Percentiles rank a stretch among this genome's conserved stretches.
phyloP scores from a whole-genome alignment of 53 echinoderm and acorn worm genomes.

The Paelopatides confundens region DNA sequence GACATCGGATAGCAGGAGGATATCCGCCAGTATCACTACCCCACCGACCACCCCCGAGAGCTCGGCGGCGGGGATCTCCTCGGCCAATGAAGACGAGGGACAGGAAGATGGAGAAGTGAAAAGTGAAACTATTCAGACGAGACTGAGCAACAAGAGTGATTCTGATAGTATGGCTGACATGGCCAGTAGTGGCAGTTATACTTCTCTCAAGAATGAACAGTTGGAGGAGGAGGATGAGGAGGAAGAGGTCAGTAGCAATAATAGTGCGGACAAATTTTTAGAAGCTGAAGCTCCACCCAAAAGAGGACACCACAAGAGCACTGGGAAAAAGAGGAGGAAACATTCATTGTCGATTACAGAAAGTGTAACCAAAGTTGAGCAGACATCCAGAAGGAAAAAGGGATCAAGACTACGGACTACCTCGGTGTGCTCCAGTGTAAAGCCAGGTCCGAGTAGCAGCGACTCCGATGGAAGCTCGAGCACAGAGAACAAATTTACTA shows the following conservation, averaged over 20 bases:
- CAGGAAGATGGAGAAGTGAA: slow-evolving; percentile 50
- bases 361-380: background rate
- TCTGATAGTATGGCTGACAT: slow-evolving; percentile 86
- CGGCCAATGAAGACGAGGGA: slow-evolving; percentile 62
- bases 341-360: slow-evolving; percentile 4
- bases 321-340: slow-evolving; percentile 40
- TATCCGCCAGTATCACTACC: slow-evolving; percentile 64
- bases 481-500: slow-evolving; percentile 21
- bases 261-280: background rate
- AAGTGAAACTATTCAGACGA: slow-evolving; percentile 43
- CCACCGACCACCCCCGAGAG: slow-evolving; percentile 96
- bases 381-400: slow-evolving; percentile 8
- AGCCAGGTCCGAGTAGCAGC: slow-evolving; percentile 60
- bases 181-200: slow-evolving; percentile 61
- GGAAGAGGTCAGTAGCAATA: slow-evolving; percentile 20
- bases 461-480: slow-evolving; percentile 65
- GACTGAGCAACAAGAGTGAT: slow-evolving; percentile 61
- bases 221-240: slow-evolving; percentile 35
- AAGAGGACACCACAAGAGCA: slow-evolving; percentile 26
- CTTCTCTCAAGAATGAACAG: slow-evolving; percentile 33
- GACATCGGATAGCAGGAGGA: slow-evolving; percentile 11
- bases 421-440: slow-evolving; percentile 1
- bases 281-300: slow-evolving; percentile 18
- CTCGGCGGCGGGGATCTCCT: slow-evolving; percentile 69
- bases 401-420: slow-evolving; percentile 13